Percentiles rank a stretch among this genome's conserved stretches.
phyloP scores from a whole-genome alignment of 2,888 invertebrate genomes.

The Mythimna lalbum region DNA sequence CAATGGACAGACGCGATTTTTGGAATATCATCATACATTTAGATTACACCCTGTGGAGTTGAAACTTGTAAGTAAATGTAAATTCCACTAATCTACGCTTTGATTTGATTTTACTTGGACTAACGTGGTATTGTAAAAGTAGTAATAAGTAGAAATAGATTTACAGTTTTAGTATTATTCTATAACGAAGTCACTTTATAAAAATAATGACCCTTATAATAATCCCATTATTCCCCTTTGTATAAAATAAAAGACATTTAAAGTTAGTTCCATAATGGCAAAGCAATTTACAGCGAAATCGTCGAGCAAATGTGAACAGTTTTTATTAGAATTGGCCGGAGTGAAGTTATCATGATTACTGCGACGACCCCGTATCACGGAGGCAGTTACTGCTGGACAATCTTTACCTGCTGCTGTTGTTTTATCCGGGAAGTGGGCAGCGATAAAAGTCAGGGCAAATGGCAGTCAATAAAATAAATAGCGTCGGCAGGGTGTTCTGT shows the following conservation, averaged over 20 bases:
- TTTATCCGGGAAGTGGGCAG: constrained; percentile 88
- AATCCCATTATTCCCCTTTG: constrained; percentile 44
- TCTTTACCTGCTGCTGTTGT: constrained; percentile 86
- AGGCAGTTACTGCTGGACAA: constrained; percentile 60
- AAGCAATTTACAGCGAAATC: constrained; percentile 30
- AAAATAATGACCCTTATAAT: constrained; percentile 27
- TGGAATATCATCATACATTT: neutral
- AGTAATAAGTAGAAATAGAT: neutral
- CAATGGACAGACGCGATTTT: neutral
- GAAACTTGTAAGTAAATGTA: neutral
- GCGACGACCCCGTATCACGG: constrained; percentile 54
- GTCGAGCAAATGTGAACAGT: constrained; percentile 52
- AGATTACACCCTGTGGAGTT: neutral
- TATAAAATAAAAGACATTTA: constrained; percentile 26
- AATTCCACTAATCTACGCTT: no score
- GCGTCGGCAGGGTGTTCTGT: constrained; percentile 90
- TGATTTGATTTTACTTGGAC: neutral
- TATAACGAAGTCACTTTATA: neutral
- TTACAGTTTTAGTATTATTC: constrained; percentile 4
- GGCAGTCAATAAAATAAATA: constrained; percentile 91
- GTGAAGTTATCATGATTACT: constrained; percentile 63
- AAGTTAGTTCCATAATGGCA: constrained; percentile 20
- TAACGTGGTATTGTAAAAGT: neutral
- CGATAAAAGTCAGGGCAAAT: constrained; percentile 90
- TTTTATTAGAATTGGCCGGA: constrained; percentile 53